phyloP scores from a whole-genome alignment of 2,888 invertebrate species.

The Cyaniris semiargus region DNA sequence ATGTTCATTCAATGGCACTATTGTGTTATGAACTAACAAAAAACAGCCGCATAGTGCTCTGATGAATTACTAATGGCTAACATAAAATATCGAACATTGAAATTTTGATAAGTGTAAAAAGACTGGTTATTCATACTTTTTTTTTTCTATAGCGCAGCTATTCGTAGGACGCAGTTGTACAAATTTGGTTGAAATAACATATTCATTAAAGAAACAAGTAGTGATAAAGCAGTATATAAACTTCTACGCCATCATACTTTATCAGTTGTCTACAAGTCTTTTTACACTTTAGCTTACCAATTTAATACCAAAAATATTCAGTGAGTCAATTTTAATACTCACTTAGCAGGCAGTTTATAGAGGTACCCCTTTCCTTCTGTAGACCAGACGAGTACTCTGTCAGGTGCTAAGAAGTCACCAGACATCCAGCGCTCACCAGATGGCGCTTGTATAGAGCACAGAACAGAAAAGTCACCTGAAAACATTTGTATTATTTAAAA shows the following conservation, averaged over 20 bases:
- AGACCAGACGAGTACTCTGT: slow-evolving; percentile 96
- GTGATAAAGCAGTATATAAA: too few relatives aligned
- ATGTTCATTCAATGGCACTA: slow-evolving; percentile 14
- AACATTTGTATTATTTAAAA: slow-evolving; percentile 31
- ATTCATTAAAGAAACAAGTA: too few relatives aligned
- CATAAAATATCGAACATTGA: slow-evolving; percentile 39
- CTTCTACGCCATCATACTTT: too few relatives aligned
- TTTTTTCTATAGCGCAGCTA: too few relatives aligned
- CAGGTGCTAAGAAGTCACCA: slow-evolving; percentile 95
- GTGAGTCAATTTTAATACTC: slow-evolving; percentile 59
- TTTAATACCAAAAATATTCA: neutral
- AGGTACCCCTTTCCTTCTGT: slow-evolving; percentile 97
- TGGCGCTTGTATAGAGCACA: slow-evolving; percentile 95
- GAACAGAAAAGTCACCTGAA: slow-evolving; percentile 95
- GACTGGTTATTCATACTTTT: neutral
- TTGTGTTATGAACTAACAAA: slow-evolving; percentile 21
- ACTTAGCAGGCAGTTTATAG: slow-evolving; percentile 98
- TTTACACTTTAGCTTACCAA: slow-evolving; percentile 19
- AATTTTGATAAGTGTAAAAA: slow-evolving; percentile 14
- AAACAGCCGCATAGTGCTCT: slow-evolving; percentile 45
- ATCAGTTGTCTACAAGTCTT: neutral
- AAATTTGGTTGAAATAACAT: too few relatives aligned
- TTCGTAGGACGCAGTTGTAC: too few relatives aligned
- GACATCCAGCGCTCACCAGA: slow-evolving; percentile 96
- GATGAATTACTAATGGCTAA: slow-evolving; percentile 46